Evolutionary conservation across 2,888 invertebrate species (phyloP).

Genomic region (Protophormia terraenovae): DNA sequence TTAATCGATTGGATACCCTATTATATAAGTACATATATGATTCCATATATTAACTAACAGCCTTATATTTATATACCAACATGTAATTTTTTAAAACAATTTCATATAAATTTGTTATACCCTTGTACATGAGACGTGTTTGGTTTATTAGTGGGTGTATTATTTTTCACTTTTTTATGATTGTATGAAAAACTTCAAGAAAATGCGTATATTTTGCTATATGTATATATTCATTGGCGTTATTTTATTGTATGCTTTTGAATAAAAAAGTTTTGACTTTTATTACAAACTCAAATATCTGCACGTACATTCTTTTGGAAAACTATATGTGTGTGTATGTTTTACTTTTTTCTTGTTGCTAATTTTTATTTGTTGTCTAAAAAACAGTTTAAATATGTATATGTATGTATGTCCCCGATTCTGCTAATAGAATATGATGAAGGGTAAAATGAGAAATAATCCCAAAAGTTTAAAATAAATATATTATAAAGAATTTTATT

Average conservation of each 20-base stretch:
- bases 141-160: constrained; percentile 55
- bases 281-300: constrained; percentile 36
- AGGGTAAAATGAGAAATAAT: not conserved
- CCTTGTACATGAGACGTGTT: constrained; percentile 50
- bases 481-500: too few relatives aligned
- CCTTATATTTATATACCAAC: not conserved
- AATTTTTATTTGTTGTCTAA: not conserved
- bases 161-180: not conserved
- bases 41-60: too few relatives aligned
- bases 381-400: too few relatives aligned
- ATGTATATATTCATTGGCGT: too few relatives aligned
- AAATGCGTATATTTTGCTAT: too few relatives aligned
- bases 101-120: constrained; percentile 49
- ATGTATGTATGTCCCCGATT: too few relatives aligned
- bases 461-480: too few relatives aligned
- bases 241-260: too few relatives aligned
- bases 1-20: too few relatives aligned
- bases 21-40: too few relatives aligned
- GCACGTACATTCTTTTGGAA: constrained; percentile 43
- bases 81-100: constrained; percentile 32
- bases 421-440: too few relatives aligned
- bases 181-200: not conserved
- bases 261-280: constrained; percentile 25
- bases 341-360: not conserved
- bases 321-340: constrained; percentile 51